A percentile compares a stretch with the other conserved stretches of the same genome.
phyloP scores from a whole-genome alignment of 2,888 invertebrate species.

The Geotrupes spiniger region DNA sequence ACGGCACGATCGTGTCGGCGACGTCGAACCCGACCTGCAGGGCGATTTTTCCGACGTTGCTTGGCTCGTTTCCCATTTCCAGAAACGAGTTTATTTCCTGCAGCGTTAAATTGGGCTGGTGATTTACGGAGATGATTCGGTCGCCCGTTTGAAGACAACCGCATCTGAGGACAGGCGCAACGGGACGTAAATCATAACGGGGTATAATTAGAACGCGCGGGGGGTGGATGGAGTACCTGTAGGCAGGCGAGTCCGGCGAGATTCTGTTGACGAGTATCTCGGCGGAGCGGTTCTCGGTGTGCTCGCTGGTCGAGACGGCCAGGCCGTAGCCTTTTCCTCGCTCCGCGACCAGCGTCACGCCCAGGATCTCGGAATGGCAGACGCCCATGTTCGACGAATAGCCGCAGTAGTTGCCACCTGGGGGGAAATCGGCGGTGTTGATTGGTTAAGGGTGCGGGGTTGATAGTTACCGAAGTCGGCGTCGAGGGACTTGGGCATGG shows the following conservation, averaged over 20 bases:
- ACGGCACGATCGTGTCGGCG: conserved; percentile 86
- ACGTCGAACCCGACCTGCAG: conserved; percentile 87
- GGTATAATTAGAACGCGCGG: neutral
- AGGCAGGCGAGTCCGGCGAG: conserved; percentile 57
- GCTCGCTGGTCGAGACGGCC: conserved; percentile 52
- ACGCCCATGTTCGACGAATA: conserved; percentile 34
- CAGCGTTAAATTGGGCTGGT: conserved; percentile 64
- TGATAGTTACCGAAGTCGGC: conserved; percentile 27
- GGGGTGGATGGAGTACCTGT: conserved; percentile 48
- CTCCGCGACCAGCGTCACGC: conserved; percentile 54
- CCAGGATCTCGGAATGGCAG: conserved; percentile 57
- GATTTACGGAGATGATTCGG: conserved; percentile 80
- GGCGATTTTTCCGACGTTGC: conserved; percentile 65
- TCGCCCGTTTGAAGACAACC: conserved; percentile 79
- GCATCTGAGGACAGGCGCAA: conserved; percentile 52
- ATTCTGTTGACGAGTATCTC: conserved; percentile 53
- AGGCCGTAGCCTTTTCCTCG: conserved; percentile 54
- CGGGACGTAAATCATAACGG: conserved; percentile 12
- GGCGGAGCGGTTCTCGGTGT: conserved; percentile 44
- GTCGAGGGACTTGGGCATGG: conserved; percentile 47
- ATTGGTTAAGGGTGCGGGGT: neutral
- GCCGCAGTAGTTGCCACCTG: conserved; percentile 33
- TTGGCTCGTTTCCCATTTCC: conserved; percentile 54
- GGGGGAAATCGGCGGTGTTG: conserved; percentile 4
- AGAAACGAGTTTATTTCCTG: conserved; percentile 57